These are phyloP conservation scores for Cephus pulcher DNA, from an alignment of 2,888 invertebrate species.

Conservation along the genomic window DNA sequence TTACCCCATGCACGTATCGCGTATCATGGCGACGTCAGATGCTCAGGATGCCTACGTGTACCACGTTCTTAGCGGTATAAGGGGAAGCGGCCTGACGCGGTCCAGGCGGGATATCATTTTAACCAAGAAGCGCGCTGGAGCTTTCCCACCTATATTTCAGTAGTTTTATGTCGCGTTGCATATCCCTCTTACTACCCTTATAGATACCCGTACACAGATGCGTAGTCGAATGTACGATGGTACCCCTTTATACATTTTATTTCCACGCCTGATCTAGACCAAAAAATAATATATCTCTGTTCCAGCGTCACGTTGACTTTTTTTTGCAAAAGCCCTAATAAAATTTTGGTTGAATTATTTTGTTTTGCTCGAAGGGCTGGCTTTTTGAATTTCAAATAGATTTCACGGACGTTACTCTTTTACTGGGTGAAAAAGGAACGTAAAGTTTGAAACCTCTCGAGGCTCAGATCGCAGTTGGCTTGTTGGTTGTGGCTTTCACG, in stretches of 20 bases:
- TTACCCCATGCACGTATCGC: constrained; percentile 3
- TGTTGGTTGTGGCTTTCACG: constrained; percentile 7
- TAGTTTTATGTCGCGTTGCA: not conserved
- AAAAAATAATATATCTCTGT: not conserved
- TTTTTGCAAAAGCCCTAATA: not conserved
- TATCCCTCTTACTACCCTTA: not conserved
- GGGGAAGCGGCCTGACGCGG: not conserved
- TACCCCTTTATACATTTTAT: not conserved
- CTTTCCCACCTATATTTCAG: not conserved
- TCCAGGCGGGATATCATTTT: not conserved
- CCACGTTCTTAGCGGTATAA: not conserved
- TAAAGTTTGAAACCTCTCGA: constrained; percentile 11
- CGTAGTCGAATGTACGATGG: not conserved
- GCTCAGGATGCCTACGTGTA: not conserved
- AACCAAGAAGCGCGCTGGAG: not conserved
- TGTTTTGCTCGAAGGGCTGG: not conserved
- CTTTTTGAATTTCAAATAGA: not conserved
- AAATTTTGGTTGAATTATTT: not conserved
- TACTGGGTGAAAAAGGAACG: not conserved
- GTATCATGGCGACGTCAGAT: constrained; percentile 5
- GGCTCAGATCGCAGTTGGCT: not conserved
- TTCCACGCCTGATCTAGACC: not conserved
- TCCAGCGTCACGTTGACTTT: not conserved
- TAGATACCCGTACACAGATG: not conserved
- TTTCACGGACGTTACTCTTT: not conserved